Conservation (phyloP, 2,797 vertebrate genomes). For the Falco columbarius region DNA sequence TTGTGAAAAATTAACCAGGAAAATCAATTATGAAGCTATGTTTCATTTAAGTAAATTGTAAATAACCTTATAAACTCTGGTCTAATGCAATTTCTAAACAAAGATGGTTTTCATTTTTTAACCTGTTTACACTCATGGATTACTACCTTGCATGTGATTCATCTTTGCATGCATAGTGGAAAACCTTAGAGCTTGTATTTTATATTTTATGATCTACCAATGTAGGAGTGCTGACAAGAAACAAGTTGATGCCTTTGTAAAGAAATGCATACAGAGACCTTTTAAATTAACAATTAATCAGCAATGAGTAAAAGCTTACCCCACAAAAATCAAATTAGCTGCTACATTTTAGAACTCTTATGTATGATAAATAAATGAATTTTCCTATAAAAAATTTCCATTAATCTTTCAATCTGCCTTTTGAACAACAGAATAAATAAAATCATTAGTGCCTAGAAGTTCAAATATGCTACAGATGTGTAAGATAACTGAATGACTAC, state of each 20-base stretch:
- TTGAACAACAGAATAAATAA: constrained; percentile 62
- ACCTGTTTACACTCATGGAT: constrained; percentile 14
- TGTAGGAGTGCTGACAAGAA: neutral
- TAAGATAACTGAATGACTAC: constrained; percentile 29
- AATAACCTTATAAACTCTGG: neutral
- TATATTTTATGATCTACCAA: neutral
- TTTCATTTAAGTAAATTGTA: neutral
- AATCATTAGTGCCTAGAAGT: constrained; percentile 11
- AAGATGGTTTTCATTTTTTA: neutral
- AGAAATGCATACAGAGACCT: constrained; percentile 5
- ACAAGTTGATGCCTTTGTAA: neutral
- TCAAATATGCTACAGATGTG: constrained; percentile 46
- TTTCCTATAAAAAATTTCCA: neutral
- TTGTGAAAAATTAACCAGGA: constrained; percentile 10
- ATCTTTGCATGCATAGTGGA: constrained; percentile 42
- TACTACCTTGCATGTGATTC: neutral
- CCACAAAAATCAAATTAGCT: constrained; percentile 63
- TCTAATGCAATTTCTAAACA: neutral
- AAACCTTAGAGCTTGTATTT: neutral
- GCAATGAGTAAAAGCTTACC: constrained; percentile 16
- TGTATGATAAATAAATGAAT: neutral
- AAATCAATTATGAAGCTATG: neutral
- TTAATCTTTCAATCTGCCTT: constrained; percentile 13
- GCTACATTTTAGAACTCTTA: constrained; percentile 27
- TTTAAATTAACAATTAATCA: constrained; percentile 29